Base-by-base conservation (phyloP, 1,140 invertebrate species). In the Ephestia elutella region DNA sequence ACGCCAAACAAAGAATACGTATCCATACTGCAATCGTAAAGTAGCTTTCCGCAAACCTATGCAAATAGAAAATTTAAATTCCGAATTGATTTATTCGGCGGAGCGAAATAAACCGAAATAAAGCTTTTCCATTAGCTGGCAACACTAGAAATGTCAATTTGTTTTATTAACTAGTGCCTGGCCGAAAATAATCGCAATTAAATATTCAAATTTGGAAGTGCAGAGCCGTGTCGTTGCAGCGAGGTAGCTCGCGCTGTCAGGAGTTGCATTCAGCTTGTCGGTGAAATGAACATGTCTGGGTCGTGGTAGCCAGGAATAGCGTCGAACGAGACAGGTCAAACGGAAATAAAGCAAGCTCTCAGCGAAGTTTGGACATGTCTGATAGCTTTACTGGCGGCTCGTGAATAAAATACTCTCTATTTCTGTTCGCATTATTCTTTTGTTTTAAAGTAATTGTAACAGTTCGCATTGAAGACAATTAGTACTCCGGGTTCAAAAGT, bases 311-410 rank as follows among this genome's bases (percentile, higher is more conserved):
- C 73, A 75, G 75, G 78, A 85, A 82, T 77, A 78, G 75, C 75
- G 63, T 83, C 73, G 77, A 80, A 78, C 82, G 78, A 70, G 78
- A 80, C 80, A 79, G 82, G 79, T 86, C 80, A 80, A 83, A 79
- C 80, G 82, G 79, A 86, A 86, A 83, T 83, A 86, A 86, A 85
- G 77, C 78, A 68, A 71, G 70, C 70, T 81, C 80, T 82, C 79
- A 80, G 73, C 73, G 71, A 78, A 83, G 68, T 85, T 85, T 85
- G 75, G 75, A 80, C 82, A 80, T 82, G 78, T 78, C 78, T 80
- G 79, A 80, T 81, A 80, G 75, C 72, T 71, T 66, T 63, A 63
- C 65, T 76, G 74, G 71, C 77, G 70, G 74, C 70, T 78, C 71
- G 71, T 82, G 80, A 80, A 85, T 83, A 80, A 82, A 82, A 83